phyloP scores from a whole-genome alignment of 2,888 invertebrate species.

The Listrodromus nycthemerus region DNA sequence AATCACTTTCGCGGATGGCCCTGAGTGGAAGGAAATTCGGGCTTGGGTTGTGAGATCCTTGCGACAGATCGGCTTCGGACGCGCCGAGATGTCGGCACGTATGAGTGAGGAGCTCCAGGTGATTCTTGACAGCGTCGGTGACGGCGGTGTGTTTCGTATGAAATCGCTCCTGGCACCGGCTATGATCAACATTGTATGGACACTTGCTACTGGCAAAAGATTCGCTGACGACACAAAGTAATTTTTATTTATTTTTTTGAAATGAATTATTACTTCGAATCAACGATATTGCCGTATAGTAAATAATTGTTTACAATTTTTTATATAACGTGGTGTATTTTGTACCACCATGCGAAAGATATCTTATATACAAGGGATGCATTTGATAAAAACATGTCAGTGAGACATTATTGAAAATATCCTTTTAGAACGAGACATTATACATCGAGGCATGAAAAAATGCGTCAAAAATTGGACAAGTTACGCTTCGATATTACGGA shows the following conservation, averaged over 20 bases:
- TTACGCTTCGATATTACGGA: background rate
- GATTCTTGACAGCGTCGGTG: conserved; percentile 79
- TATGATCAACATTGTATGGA: conserved; percentile 89
- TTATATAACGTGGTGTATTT: too few relatives aligned
- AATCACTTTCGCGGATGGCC: conserved; percentile 87
- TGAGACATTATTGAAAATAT: background rate
- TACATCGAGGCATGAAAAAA: background rate
- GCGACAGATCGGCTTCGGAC: conserved; percentile 86
- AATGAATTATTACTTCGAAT: background rate
- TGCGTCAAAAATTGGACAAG: background rate
- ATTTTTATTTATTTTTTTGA: background rate
- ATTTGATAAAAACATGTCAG: too few relatives aligned
- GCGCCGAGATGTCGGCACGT: conserved; percentile 85
- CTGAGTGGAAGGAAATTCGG: conserved; percentile 86
- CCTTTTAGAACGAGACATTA: background rate
- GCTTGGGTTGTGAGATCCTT: conserved; percentile 86
- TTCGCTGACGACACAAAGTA: conserved; percentile 73
- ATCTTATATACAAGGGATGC: too few relatives aligned
- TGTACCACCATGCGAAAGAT: too few relatives aligned
- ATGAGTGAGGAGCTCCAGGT: conserved; percentile 86
- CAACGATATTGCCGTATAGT: background rate
- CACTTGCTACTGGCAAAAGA: conserved; percentile 85
- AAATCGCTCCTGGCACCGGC: conserved; percentile 85
- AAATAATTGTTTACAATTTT: too few relatives aligned
- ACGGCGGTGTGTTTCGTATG: conserved; percentile 74